These are phyloP conservation scores for Heloderma charlesbogerti DNA, from an alignment of 2,113 vertebrate genomes.

Conservation along the genomic window DNA sequence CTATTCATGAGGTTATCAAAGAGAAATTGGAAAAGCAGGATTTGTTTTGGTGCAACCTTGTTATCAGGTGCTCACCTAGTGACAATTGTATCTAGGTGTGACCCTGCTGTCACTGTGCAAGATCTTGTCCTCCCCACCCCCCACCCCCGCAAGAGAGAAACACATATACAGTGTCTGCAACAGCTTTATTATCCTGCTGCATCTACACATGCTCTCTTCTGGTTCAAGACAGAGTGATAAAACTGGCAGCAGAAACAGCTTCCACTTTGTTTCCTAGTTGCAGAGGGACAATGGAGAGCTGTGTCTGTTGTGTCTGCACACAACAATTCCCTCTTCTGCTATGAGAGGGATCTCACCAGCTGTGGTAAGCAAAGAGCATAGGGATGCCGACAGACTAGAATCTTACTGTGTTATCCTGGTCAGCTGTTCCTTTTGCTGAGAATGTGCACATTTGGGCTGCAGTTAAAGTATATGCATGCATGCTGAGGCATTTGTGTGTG, in stretches of 20 bases:
- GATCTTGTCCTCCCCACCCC: too few relatives aligned
- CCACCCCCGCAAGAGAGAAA: neutral
- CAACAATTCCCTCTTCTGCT: neutral
- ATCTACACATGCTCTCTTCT: too few relatives aligned
- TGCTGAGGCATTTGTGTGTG: neutral
- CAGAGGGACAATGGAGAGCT: neutral
- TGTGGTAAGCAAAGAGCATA: neutral
- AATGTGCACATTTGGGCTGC: neutral
- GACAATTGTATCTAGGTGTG: neutral
- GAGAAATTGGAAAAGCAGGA: neutral
- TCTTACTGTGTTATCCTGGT: neutral
- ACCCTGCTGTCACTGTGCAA: neutral
- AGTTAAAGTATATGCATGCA: neutral
- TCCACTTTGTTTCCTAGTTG: neutral
- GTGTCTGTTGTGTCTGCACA: neutral
- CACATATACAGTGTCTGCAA: neutral
- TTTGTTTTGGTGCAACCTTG: neutral
- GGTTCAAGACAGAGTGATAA: neutral
- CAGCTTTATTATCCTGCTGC: neutral
- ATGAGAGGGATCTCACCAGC: neutral
- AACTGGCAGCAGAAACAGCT: neutral
- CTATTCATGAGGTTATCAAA: neutral
- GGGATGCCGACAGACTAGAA: neutral
- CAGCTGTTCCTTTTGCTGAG: neutral
- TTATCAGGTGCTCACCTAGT: neutral